Percentiles rank a stretch among this genome's conserved stretches.
These are phyloP conservation scores for Drosophila arizonae DNA, from an alignment of 1,140 invertebrate genomes.

Conservation along the genomic window DNA sequence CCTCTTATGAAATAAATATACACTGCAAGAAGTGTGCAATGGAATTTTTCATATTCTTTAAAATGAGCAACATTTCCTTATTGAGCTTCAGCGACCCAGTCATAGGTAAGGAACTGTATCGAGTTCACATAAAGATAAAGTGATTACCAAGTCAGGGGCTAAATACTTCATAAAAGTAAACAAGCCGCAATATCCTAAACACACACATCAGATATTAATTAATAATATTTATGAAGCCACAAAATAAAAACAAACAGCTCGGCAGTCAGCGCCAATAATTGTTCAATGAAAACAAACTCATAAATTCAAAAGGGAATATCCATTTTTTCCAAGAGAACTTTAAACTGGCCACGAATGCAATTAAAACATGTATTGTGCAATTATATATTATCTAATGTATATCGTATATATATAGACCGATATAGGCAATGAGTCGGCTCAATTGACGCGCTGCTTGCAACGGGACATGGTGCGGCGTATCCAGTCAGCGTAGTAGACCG, in stretches of 20 bases:
- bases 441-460: slow-evolving; percentile 55
- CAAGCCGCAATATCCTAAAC: no score
- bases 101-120: no score
- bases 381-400: background rate
- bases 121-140: no score
- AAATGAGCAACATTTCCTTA: no score
- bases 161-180: background rate
- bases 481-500: slow-evolving; percentile 74
- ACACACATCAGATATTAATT: no score
- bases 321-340: slow-evolving; percentile 19
- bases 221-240: no score
- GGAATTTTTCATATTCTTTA: no score
- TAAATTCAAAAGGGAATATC: slow-evolving; percentile 43
- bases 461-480: slow-evolving; percentile 44
- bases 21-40: no score
- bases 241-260: background rate
- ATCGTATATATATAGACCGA: background rate
- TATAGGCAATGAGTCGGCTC: background rate
- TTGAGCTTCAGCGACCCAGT: no score
- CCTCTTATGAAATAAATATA: no score
- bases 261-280: background rate
- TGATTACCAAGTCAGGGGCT: no score
- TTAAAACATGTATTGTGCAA: background rate
- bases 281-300: slow-evolving; percentile 32
- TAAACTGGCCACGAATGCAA: background rate